Evolutionary conservation across 2,888 invertebrate species (phyloP), one percentile per base, ranked within the genome.

Genomic region (Lathronympha strigana): DNA sequence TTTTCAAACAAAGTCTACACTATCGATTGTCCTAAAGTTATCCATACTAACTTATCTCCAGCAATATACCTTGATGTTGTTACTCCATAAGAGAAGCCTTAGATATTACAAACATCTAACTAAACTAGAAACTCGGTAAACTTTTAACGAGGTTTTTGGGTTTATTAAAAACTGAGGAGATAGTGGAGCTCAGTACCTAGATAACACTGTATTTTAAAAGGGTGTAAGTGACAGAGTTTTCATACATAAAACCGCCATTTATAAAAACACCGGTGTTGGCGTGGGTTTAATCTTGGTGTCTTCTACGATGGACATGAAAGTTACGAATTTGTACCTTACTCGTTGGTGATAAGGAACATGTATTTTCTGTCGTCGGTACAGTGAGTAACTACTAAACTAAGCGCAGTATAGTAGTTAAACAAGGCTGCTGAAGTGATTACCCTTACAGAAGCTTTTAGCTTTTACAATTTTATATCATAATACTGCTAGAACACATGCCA

Each of bases 61-160:
- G 36, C 21, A 13, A 1, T 13, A 25, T 23, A 19, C 28, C 36
- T 36, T 53, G 53, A 23, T 47, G 28, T 33, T 47, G 38, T 55
- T 55, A 49, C 17, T 57, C 17, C 8, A 31, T 33, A 17, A 63
- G 17, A 43, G 50, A 63, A 63, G 57, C 50, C 63, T 21, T 33
- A 57, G 53, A 28, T 47, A 43, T 23, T 17, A 63, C 31, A 5
- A 38, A 8, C 31, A 63, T 55, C 31, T 33, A 31, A 50, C 43
- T 28, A 28, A n/a, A 9, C 15, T 38, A 17, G 55, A 4, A 55
- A 55, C 63, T 55, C 40, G 58, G 13, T 25, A 23, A 61, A 63
- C 49, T 63, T 63, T 63, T 63, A 63, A 63, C 51, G 57, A 63
- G 63, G 15, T 63, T 58, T 63, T 63, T 9, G 43, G 57, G 62